Base-by-base conservation (phyloP, 2,113 vertebrate species). In the Cisticola juncidis region DNA sequence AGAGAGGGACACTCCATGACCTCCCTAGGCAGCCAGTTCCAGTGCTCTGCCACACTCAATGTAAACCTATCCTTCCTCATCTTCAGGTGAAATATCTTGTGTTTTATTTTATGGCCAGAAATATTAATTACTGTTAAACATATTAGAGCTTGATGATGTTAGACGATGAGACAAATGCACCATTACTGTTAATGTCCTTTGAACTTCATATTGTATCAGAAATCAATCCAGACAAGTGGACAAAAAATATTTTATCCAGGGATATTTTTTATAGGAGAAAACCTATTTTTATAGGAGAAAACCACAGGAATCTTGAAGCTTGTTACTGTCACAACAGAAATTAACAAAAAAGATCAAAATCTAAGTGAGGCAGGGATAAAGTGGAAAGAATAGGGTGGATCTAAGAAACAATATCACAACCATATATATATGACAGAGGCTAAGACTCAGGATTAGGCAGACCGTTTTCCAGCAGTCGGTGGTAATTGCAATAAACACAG, bases 401-500 rank as follows among this genome's bases (percentile, higher is more conserved):
- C 56, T 82, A 83, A 54, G 47, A 80, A 88, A 66, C 5, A 73
- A 17, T 65, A 88, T 80, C 66, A 73, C 26, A 80, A 60, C n/a
- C 20, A 44, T 70, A 33, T 56, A 33, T 56, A 33, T 29, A 83
- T 13, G 23, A 90, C 78, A 66, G 33, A 47, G 15, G 25, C 9
- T 78, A 44, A 74, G 42, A 47, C 38, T 69, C 45, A 28, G 60
- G 45, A 90, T 60, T 20, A 72, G 44, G 38, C 42, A 87, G 53
- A 87, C 72, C 20, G 35, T 93, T 95, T 95, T 91, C 56, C 40
- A 90, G 25, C 87, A 95, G 79, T 48, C 85, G 81, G 62, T 81
- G 86, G 82, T 71, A 92, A 94, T 74, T 92, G 71, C 60, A 96
- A 60, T 95, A 95, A 96, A 95, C 76, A 92, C 25, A 88, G 90